Evolutionary conservation across 2,797 vertebrate genomes (phyloP).

Genomic region (Oceanodroma leucorhoa): DNA sequence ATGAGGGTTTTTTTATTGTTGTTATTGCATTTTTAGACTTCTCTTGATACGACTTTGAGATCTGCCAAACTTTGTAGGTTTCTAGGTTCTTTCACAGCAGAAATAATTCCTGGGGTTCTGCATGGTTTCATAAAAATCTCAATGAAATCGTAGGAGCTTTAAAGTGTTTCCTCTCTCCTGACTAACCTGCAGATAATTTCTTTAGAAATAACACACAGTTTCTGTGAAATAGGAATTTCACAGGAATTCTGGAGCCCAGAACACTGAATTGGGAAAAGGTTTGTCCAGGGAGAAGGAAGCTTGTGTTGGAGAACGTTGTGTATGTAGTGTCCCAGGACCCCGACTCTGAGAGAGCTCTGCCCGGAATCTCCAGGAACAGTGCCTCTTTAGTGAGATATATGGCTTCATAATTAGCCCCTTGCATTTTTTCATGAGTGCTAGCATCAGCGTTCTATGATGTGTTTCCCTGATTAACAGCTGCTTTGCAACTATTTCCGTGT

Average conservation of each 20-base stretch:
- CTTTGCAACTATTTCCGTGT: conserved; percentile 82
- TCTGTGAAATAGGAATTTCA: not conserved
- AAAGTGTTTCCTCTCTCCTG: not conserved
- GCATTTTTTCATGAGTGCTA: conserved; percentile 82
- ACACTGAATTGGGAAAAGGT: not conserved
- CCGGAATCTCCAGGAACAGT: conserved; percentile 43
- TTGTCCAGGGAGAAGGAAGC: not conserved
- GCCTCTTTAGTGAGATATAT: conserved; percentile 84
- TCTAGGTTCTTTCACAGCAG: not conserved
- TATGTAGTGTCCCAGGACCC: conserved; percentile 42
- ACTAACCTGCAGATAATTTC: not conserved
- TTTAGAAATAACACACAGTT: not conserved
- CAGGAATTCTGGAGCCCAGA: not conserved
- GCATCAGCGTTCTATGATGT: conserved; percentile 83
- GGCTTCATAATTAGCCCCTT: conserved; percentile 83
- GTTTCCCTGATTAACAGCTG: conserved; percentile 85
- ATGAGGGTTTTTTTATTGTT: not conserved
- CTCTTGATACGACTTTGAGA: not conserved
- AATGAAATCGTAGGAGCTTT: not conserved
- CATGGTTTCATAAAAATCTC: not conserved
- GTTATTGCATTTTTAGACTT: not conserved
- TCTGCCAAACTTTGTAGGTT: not conserved
- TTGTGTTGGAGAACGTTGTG: not conserved
- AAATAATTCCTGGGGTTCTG: not conserved
- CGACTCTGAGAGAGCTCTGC: not conserved